Conservation (phyloP, 1,140 invertebrate genomes). For the Pseudomyrmex sp. region DNA sequence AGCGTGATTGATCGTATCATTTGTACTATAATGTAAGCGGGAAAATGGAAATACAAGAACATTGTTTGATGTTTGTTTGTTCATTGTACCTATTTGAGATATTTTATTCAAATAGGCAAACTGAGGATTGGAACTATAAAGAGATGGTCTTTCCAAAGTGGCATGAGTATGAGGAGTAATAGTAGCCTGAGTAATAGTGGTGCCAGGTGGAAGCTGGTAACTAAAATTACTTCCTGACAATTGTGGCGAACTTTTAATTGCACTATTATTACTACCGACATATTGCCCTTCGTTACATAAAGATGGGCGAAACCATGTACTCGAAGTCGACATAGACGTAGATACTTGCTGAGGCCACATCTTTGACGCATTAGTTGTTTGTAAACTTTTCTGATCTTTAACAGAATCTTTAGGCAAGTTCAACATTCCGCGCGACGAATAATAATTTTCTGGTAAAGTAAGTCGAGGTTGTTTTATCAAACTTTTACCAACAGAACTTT, state of each 20-base stretch:
- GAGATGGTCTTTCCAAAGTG: too few relatives aligned
- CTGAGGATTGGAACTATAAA: too few relatives aligned
- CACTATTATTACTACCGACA: background rate
- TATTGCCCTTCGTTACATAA: slow-evolving; percentile 57
- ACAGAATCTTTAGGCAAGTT: slow-evolving; percentile 5
- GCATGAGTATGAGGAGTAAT: too few relatives aligned
- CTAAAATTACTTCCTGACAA: background rate
- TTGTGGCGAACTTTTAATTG: background rate
- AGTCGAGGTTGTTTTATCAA: slow-evolving; percentile 75
- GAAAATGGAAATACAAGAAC: too few relatives aligned
- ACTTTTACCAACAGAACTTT: slow-evolving; percentile 56
- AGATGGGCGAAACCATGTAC: slow-evolving; percentile 50
- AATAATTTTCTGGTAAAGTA: background rate
- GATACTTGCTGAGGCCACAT: slow-evolving; percentile 18
- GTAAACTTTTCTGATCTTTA: slow-evolving; percentile 57
- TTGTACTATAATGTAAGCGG: background rate
- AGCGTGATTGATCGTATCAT: too few relatives aligned
- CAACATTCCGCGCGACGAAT: background rate
- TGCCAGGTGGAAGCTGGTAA: background rate
- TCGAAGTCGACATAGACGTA: slow-evolving; percentile 10
- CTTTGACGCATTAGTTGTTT: slow-evolving; percentile 56
- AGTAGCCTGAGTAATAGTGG: background rate
- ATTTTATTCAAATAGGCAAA: too few relatives aligned
- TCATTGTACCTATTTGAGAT: too few relatives aligned
- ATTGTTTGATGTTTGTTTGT: too few relatives aligned